Base-by-base conservation (phyloP, 2,888 invertebrate species). In the Suillia variegata region DNA sequence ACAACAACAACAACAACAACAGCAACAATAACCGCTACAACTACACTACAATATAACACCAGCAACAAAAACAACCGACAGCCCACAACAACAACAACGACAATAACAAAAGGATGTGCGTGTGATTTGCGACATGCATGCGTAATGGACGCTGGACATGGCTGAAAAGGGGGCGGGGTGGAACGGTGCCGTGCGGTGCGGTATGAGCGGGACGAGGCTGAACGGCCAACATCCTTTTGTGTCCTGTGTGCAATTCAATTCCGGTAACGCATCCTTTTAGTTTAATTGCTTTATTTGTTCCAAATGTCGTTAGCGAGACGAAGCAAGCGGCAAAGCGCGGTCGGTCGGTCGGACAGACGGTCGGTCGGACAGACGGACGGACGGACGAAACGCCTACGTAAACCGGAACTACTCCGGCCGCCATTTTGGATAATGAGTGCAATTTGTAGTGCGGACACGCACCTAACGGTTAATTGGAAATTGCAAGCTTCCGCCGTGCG, bases 211-310 rank as follows among this genome's bases (percentile, higher is more conserved):
- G n/a, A n/a, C n/a, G n/a, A n/a, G n/a, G n/a, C n/a, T n/a, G n/a
- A n/a, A n/a, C 10, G 18, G 45, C 45, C 45, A 13, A 45, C 20
- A 45, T 18, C 45, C 17, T 45, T 18, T 45, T 20, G 20, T 17
- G 18, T n/a, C 38, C n/a, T 38, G 6, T 31, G 31, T 12, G 31
- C 31, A 31, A 31, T 31, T 31, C 38, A 26, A 26, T 26, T 38
- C 45, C 45, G 45, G 18, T 20, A 45, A 45, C 5, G 17, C 45
- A 18, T 45, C 17, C 17, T 45, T 45, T 45, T 45, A 45, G 45
- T 18, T 38, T 45, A 45, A 45, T 45, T 45, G 45, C 45, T 45
- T 45, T 45, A 45, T 45, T 45, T 45, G 45, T 13, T 13, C 38
- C 3, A 4, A 10, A 38, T 13, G 10, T 26, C 10, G 26, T 26